Evolutionary conservation across 2,888 invertebrate species (phyloP), one percentile per base, ranked within the genome.

Genomic region (Rosalia funebris): DNA sequence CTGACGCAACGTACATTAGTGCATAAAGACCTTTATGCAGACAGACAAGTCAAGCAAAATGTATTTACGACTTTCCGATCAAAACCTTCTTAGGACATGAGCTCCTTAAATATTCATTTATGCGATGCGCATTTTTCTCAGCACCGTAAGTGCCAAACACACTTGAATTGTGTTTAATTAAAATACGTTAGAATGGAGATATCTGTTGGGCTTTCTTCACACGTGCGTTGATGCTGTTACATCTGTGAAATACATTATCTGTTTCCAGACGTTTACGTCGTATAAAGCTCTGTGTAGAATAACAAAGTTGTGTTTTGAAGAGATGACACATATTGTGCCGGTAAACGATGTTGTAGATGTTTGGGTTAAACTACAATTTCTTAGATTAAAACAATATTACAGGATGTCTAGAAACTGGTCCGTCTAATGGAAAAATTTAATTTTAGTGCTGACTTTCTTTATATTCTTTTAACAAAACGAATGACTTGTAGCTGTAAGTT

Each of bases 61-160:
- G 46, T 47, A 32, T 47, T 47, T 47, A 47, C 17, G 46, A 32
- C 46, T 47, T 31, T 46, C 32, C 32, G 46, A 47, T 34, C 46
- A 11, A 31, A 32, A 32, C 46, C 34, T 31, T 47, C 46, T 47
- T 16, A 17, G 34, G 46, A 12, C 15, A 15, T 15, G 10, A 16
- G 46, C 34, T 47, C 15, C 32, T 47, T 34, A 10, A 32, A 32
- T 32, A 47, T 47, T 47, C 46, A 47, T 47, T 34, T 41, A 41
- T 41, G 41, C 41, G 41, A 17, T 3, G 17, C 16, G 11, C 41
- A 41, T 41, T 41, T 41, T 41, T 17, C 41, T 17, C 17, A 41
- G 11, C 41, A 17, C 41, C 17, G 17, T 17, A 41, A 41, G 41
- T 41, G 41, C 19, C 15, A 41, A 41, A 41, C 11, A 41, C 14